Conservation (phyloP, 1,140 invertebrate genomes). For the Drosophila triauraria region DNA sequence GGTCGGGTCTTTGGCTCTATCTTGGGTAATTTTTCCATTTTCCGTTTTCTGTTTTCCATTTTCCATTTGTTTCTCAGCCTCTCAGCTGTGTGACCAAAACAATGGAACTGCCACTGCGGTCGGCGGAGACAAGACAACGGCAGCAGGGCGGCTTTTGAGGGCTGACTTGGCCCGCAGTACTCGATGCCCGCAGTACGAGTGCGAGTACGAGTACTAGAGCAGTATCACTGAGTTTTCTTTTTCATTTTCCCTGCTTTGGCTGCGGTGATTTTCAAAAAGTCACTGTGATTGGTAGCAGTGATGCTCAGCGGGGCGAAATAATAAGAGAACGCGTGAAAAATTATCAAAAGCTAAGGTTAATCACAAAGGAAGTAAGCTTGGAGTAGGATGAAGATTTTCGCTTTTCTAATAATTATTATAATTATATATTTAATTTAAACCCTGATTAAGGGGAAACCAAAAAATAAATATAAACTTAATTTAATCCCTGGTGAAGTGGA, state of each 20-base stretch:
- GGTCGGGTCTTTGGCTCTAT: conserved; percentile 62
- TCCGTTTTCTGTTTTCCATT: conserved; percentile 22
- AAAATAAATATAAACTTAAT: neutral
- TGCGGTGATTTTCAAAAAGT: conserved; percentile 53
- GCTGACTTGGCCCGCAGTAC: conserved; percentile 51
- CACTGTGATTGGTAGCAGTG: conserved; percentile 40
- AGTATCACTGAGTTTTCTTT: conserved; percentile 52
- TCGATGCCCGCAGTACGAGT: neutral
- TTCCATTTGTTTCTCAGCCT: conserved; percentile 67
- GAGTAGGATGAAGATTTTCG: conserved; percentile 3
- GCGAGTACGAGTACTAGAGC: conserved; percentile 30
- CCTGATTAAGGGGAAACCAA: neutral
- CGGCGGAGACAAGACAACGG: conserved; percentile 25
- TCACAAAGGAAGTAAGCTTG: conserved; percentile 2
- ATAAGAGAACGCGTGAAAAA: neutral
- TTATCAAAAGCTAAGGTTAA: conserved; percentile 9
- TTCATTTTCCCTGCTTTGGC: conserved; percentile 28
- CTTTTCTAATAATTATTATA: conserved; percentile 3
- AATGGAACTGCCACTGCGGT: conserved; percentile 55
- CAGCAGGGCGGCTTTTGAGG: conserved; percentile 58
- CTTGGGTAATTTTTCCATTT: conserved; percentile 77
- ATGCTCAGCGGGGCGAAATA: conserved; percentile 48
- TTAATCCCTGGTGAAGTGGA: neutral
- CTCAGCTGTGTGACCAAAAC: conserved; percentile 80
- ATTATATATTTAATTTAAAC: neutral